phyloP scores from a whole-genome alignment of 2,888 invertebrate species.

The Matsumyia berberina region DNA sequence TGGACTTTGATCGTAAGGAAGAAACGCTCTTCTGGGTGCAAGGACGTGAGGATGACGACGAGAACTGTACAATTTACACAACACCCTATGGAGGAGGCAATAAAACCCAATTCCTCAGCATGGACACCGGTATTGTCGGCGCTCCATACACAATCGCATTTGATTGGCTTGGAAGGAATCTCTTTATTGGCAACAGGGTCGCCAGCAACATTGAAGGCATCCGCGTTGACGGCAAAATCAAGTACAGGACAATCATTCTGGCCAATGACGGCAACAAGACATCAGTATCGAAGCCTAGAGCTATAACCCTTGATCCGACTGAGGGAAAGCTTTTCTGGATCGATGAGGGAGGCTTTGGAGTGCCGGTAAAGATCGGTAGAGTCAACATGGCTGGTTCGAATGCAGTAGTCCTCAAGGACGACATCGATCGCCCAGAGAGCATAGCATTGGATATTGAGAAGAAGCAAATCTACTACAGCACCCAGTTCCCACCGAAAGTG shows the following conservation, averaged over 20 bases:
- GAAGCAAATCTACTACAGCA: slow-evolving; percentile 94
- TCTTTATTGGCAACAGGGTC: slow-evolving; percentile 95
- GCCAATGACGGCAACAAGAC: slow-evolving; percentile 94
- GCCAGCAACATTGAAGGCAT: slow-evolving; percentile 96
- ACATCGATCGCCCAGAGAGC: slow-evolving; percentile 91
- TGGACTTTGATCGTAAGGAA: slow-evolving; percentile 96
- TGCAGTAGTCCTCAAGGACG: slow-evolving; percentile 89
- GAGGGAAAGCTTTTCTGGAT: slow-evolving; percentile 98
- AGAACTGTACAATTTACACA: slow-evolving; percentile 93
- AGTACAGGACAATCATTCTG: slow-evolving; percentile 93
- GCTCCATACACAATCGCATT: slow-evolving; percentile 96
- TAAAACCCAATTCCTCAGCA: slow-evolving; percentile 91
- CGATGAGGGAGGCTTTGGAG: slow-evolving; percentile 96
- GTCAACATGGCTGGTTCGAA: slow-evolving; percentile 97
- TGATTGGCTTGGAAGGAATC: slow-evolving; percentile 98
- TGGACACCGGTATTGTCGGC: slow-evolving; percentile 94
- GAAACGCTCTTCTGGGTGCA: slow-evolving; percentile 95
- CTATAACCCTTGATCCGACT: slow-evolving; percentile 95
- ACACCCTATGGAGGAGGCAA: slow-evolving; percentile 95
- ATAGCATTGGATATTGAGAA: slow-evolving; percentile 93
- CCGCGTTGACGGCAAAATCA: slow-evolving; percentile 92
- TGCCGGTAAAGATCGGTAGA: slow-evolving; percentile 94
- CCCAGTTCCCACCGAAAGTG: slow-evolving; percentile 90
- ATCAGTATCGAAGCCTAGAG: slow-evolving; percentile 94
- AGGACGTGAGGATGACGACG: slow-evolving; percentile 90